These are phyloP conservation scores for Atethmia centrago DNA, from an alignment of 2,888 invertebrate species.

Conservation along the genomic window DNA sequence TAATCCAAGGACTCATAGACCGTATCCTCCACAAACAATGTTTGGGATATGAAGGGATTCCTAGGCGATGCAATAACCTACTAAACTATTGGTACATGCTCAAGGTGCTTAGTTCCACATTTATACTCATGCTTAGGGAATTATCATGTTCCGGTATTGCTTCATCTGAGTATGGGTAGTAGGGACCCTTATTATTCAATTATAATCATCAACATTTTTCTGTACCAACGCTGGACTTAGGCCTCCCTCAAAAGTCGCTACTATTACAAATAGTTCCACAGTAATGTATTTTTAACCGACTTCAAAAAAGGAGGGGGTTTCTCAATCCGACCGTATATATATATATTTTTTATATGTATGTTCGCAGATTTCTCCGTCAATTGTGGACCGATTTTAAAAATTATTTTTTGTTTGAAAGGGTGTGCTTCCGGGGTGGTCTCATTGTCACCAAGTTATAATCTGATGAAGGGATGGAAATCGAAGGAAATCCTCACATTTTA, in stretches of 20 bases:
- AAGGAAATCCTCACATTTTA: too few relatives aligned
- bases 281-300: not conserved
- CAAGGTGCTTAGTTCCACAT: not conserved
- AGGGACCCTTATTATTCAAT: not conserved
- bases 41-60: slow-evolving; percentile 13
- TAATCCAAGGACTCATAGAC: slow-evolving; percentile 20
- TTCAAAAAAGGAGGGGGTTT: too few relatives aligned
- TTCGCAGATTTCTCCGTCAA: too few relatives aligned
- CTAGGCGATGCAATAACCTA: not conserved
- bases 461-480: too few relatives aligned
- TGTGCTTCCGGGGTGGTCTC: too few relatives aligned
- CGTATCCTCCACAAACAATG: slow-evolving; percentile 26
- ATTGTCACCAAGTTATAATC: too few relatives aligned
- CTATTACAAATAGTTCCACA: not conserved
- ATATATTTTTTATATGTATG: too few relatives aligned
- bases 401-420: too few relatives aligned
- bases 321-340: too few relatives aligned
- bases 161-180: not conserved
- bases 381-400: too few relatives aligned
- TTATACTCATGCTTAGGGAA: not conserved
- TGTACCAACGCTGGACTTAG: not conserved
- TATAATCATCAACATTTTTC: not conserved
- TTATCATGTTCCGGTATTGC: not conserved
- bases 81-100: not conserved
- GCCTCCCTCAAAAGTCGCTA: not conserved